Base-by-base conservation (phyloP, 2,888 invertebrate species). In the Cylloceria caligata region DNA sequence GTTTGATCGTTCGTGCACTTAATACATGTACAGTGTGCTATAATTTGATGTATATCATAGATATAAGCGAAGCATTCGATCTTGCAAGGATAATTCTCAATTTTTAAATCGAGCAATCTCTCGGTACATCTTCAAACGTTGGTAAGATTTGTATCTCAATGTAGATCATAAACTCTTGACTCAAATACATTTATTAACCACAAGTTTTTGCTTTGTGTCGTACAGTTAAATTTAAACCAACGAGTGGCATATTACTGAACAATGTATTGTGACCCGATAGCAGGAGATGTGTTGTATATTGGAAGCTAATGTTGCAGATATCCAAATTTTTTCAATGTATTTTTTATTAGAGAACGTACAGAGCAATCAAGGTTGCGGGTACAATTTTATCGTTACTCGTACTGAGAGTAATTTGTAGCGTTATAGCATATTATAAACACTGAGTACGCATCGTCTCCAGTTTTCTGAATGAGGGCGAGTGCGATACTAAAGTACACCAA, bases 341-440 rank as follows among this genome's bases (percentile, higher is more conserved):
- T 69, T 79, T 72, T 72, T 72, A 73, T 67, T 72, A 67, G 72
- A 67, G 67, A 79, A 60, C 64, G 78, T 67, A 60, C 24, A 55
- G n/a, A 67, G 13, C 21, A 36, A 30, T 72, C 78, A 73, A 79
- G 78, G 72, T 72, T 79, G 5, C 9, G 1, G 3, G 30, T 30
- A 30, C 3, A 30, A 13, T 11, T n/a, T 11, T 67, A 30, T 6
- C n/a, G n/a, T n/a, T n/a, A n/a, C n/a, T 64, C 45, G 67, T 71
- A 19, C 72, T 39, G 24, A 47, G 21, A 67, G 78, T 21, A 39
- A 36, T 60, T 67, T 30, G 47, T 47, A n/a, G n/a, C n/a, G n/a
- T n/a, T n/a, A n/a, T n/a, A n/a, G n/a, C n/a, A n/a, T n/a, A n/a
- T n/a, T n/a, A n/a, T n/a, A n/a, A n/a, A n/a, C n/a, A n/a, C n/a